Evolutionary conservation across 1,140 invertebrate genomes (phyloP).

Genomic region (Formica exsecta): DNA sequence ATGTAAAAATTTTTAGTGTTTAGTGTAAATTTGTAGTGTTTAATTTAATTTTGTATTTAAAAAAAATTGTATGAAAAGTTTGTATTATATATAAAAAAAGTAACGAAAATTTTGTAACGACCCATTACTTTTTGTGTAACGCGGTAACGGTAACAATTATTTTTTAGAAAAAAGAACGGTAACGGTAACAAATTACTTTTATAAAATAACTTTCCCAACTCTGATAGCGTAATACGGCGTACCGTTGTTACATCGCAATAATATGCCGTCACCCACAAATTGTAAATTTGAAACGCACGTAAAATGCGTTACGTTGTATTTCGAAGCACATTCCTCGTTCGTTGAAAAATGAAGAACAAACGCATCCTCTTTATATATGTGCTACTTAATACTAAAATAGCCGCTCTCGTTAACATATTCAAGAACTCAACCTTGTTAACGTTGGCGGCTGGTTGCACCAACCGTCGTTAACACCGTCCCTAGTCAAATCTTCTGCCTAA

Average conservation of each 20-base stretch:
- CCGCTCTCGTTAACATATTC: constrained; percentile 42
- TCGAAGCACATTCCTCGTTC: background rate
- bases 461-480: constrained; percentile 10
- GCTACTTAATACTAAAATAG: background rate
- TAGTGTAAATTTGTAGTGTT: too few relatives aligned
- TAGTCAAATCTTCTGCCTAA: background rate
- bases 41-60: too few relatives aligned
- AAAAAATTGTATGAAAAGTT: too few relatives aligned
- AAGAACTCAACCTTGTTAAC: constrained; percentile 33
- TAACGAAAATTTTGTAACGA: too few relatives aligned
- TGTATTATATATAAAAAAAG: too few relatives aligned
- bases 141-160: too few relatives aligned
- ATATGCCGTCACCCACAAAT: constrained; percentile 4
- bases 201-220: too few relatives aligned
- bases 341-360: background rate
- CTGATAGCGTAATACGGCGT: constrained; percentile 31
- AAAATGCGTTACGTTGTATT: constrained; percentile 2
- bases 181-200: too few relatives aligned
- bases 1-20: too few relatives aligned
- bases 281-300: background rate
- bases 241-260: constrained; percentile 31
- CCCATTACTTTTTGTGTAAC: too few relatives aligned
- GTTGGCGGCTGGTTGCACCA: constrained; percentile 6
- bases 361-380: background rate
- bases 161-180: too few relatives aligned